Conservation (phyloP, 2,797 vertebrate genomes). For the Phoeniculus purpureus region DNA sequence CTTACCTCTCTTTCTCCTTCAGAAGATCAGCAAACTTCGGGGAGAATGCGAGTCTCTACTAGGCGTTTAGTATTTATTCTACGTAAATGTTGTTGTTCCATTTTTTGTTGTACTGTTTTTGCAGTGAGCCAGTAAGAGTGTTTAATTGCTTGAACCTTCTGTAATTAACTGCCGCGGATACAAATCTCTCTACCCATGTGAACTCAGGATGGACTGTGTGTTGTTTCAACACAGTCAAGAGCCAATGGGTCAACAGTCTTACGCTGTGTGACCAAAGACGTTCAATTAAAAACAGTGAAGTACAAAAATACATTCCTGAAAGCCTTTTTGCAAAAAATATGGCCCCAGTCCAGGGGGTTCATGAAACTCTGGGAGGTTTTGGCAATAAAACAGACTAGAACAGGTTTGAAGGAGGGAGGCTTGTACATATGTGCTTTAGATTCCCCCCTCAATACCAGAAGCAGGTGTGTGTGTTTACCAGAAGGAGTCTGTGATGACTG, state of each 20-base stretch:
- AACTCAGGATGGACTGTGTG: neutral
- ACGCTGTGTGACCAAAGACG: neutral
- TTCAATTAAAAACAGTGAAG: neutral
- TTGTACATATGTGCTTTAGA: neutral
- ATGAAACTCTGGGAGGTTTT: slow-evolving; percentile 8
- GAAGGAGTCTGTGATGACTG: neutral
- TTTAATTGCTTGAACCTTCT: neutral
- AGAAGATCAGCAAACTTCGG: neutral
- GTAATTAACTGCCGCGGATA: neutral
- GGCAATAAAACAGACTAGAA: slow-evolving; percentile 20
- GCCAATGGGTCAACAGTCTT: slow-evolving; percentile 16
- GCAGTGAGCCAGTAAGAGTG: neutral
- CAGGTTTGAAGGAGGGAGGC: neutral
- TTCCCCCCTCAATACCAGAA: neutral
- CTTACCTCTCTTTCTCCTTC: neutral
- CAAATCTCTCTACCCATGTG: neutral
- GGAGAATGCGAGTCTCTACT: neutral
- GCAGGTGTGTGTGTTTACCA: neutral
- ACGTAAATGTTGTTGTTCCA: neutral
- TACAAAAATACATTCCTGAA: slow-evolving; percentile 3
- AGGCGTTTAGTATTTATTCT: neutral
- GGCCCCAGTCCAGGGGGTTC: neutral
- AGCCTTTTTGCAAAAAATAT: slow-evolving; percentile 36
- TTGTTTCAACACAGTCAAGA: neutral
- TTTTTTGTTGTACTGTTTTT: no score